Conservation (phyloP, 2,797 vertebrate species). For the Denticeps clupeoides region DNA sequence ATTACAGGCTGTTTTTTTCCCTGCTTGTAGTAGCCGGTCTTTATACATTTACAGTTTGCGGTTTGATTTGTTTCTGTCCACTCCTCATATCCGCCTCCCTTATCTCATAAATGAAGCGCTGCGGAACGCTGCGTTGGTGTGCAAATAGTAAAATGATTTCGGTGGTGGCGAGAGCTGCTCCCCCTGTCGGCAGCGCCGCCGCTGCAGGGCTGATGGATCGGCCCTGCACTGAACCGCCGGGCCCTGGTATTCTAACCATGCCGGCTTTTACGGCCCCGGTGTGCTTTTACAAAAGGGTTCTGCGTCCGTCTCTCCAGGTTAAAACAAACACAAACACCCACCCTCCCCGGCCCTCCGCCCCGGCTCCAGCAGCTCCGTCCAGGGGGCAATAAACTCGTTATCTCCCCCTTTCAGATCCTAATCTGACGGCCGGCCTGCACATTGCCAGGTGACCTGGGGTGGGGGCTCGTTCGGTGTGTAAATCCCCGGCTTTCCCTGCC, state of each 20-base stretch:
- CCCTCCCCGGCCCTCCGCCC: conserved; percentile 39
- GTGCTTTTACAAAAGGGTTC: conserved; percentile 41
- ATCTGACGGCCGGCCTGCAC: conserved; percentile 83
- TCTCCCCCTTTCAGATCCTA: conserved; percentile 90
- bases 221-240: conserved; percentile 27
- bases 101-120: conserved; percentile 24
- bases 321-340: conserved; percentile 80
- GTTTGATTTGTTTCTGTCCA: conserved; percentile 16
- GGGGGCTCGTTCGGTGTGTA: conserved; percentile 56
- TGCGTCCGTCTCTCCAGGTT: conserved; percentile 68
- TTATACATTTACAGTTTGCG: too few relatives aligned
- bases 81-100: conserved; percentile 63
- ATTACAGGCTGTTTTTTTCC: too few relatives aligned
- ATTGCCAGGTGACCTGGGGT: conserved; percentile 84
- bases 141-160: neutral
- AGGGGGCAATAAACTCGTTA: conserved; percentile 86
- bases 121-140: neutral
- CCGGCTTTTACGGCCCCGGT: conserved; percentile 48
- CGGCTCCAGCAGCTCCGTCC: conserved; percentile 62
- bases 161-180: too few relatives aligned
- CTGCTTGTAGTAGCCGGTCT: too few relatives aligned
- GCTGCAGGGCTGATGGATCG: conserved; percentile 42
- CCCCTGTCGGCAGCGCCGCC: conserved; percentile 5
- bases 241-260: conserved; percentile 59
- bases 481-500: conserved; percentile 58